Base-by-base conservation (phyloP, 2,888 invertebrate species). In the Malachius bipustulatus region DNA sequence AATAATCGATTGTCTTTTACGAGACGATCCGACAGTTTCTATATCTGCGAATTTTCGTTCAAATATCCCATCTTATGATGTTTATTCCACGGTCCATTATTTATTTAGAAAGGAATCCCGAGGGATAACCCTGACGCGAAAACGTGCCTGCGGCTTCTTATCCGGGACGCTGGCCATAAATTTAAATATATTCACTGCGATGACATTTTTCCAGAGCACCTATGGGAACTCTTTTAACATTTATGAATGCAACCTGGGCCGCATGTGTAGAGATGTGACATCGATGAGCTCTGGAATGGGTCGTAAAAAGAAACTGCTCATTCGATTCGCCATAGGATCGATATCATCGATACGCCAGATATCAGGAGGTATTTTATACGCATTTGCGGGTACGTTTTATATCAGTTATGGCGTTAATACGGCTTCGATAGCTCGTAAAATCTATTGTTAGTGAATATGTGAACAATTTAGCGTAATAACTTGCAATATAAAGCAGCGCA, bases 271-370 rank as follows among this genome's bases (percentile, higher is more conserved):
- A 50, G 53, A 57, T 55, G 55, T 52, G 56, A 56, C 55, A 55
- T 49, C 52, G 51, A 56, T 55, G 57, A 52, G 53, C 47, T 53
- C 49, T 50, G 49, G 52, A 60, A 61, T 59, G 53, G 57, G 43
- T 50, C 49, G 54, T 57, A 62, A 62, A 63, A 63, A 61, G 54
- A 52, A 53, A 63, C 57, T 56, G 57, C 52, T 53, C 57, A 52
- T 61, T 59, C 58, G 56, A 59, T 54, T 56, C 54, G 55, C 49
- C 52, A 45, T 26, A 45, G 51, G 51, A 57, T 57, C 57, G 52
- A 57, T 59, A 49, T 49, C 54, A 59, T 59, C 57, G 54, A 57
- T 59, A 57, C 39, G 47, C 50, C 50, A 55, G 54, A 56, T 54
- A 58, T 56, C 56, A 56, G 51, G 52, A 54, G 52, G 55, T 59